Evolutionary conservation across 2,113 vertebrate species (phyloP), one percentile per base, ranked within the genome.

Genomic region (Colossoma macropomum): DNA sequence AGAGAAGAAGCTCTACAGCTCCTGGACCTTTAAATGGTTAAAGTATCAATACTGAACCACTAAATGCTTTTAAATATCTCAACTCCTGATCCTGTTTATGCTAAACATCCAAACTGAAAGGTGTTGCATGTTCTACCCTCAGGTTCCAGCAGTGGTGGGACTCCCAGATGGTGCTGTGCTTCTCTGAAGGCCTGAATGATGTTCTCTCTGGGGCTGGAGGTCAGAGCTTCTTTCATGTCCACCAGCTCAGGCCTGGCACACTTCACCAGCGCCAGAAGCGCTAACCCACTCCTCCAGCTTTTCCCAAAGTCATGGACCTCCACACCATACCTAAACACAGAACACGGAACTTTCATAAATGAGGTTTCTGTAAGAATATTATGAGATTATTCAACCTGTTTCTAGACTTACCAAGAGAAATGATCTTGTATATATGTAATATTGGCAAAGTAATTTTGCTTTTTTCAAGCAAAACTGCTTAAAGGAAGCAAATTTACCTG

Each of bases 201-300:
- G 78, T 97, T 98, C 28, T 96, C 94, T 83, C 89, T 89, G 10
- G 94, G 90, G 0, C 95, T 89, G 88, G 93, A 95, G 81, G 92
- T 93, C 89, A 96, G 90, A 4, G 94, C 96, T 82, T 91, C 91
- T 86, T 93, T 96, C 91, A 97, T 95, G 86, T 98, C 95, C 38
- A 98, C 95, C 87, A 97, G 87, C 77, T 89, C 94, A 63, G 93
- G 95, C 77, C 96, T 93, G 54, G 97, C 95, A 80, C 95, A 95
- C 91, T 97, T 96, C 81, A 98, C 96, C 81, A 97, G 4, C 0
- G 96, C 96, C 77, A 97, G 91, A 89, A 98, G 97, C 12, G 96
- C 96, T 80, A 97, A 89, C 28, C 97, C 97, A 5, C 95, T 97
- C 82, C 93, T 94, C 97, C 97, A 99, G 83, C 97, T 98, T 89